Evolutionary conservation across 1,140 invertebrate genomes (phyloP).

Genomic region (Aporrectodea caliginosa): DNA sequence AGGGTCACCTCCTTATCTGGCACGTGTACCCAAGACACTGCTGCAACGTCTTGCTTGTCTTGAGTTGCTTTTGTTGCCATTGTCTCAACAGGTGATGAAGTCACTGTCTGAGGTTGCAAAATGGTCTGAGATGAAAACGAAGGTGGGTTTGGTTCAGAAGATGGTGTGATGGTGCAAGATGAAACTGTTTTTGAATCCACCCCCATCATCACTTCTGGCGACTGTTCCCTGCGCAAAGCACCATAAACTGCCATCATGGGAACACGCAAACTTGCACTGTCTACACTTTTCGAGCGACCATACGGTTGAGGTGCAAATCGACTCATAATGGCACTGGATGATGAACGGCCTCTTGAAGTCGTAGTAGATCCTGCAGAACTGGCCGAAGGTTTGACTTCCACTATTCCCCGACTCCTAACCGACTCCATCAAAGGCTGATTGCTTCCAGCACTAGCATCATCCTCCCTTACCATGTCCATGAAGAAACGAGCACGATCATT

Average conservation of each 20-base stretch:
- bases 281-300: slow-evolving; percentile 12
- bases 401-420: not conserved
- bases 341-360: not conserved
- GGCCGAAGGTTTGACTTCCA: not conserved
- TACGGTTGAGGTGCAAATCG: slow-evolving; percentile 19
- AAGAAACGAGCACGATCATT: not conserved
- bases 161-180: no score
- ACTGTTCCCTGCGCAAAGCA: not conserved
- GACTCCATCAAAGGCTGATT: not conserved
- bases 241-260: not conserved
- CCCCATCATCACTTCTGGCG: not conserved
- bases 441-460: not conserved
- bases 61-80: no score
- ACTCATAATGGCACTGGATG: slow-evolving; percentile 18
- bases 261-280: not conserved
- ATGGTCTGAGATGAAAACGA: no score
- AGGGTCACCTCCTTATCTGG: no score
- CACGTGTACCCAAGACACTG: no score
- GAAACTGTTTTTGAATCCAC: no score
- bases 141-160: no score
- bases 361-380: not conserved
- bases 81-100: no score
- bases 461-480: not conserved
- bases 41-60: no score
- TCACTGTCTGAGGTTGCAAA: no score